These are phyloP conservation scores for Sebastes flavidus DNA, from an alignment of 2,797 vertebrate genomes.

Conservation along the genomic window DNA sequence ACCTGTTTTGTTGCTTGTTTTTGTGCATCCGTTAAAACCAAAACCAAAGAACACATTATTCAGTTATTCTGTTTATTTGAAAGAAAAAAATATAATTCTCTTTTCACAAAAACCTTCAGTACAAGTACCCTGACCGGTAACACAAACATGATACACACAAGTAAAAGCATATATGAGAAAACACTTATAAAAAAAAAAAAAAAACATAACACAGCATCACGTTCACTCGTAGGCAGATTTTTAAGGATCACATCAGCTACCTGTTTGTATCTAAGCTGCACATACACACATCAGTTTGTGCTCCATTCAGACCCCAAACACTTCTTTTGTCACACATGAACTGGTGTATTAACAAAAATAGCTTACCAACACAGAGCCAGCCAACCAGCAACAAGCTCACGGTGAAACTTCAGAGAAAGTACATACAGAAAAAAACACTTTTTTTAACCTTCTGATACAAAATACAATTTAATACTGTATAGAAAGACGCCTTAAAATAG, in stretches of 20 bases:
- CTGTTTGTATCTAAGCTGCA: slow-evolving; percentile 9
- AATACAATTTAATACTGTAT: slow-evolving; percentile 66
- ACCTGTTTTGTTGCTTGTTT: neutral
- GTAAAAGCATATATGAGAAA: slow-evolving; percentile 45
- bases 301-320: slow-evolving; percentile 46
- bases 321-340: slow-evolving; percentile 35
- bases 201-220: slow-evolving; percentile 32
- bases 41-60: neutral
- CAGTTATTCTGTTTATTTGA: slow-evolving; percentile 68
- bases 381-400: slow-evolving; percentile 91
- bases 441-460: slow-evolving; percentile 65
- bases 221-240: slow-evolving; percentile 35
- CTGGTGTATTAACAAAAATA: slow-evolving; percentile 53
- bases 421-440: slow-evolving; percentile 31
- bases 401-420: slow-evolving; percentile 47
- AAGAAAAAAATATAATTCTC: slow-evolving; percentile 71
- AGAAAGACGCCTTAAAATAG: slow-evolving; percentile 42
- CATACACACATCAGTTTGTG: slow-evolving; percentile 1
- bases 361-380: slow-evolving; percentile 83
- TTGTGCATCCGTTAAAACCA: neutral
- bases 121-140: slow-evolving; percentile 65
- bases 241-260: slow-evolving; percentile 22
- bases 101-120: slow-evolving; percentile 71
- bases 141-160: slow-evolving; percentile 51
- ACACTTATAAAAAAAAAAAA: slow-evolving; percentile 20